These are phyloP conservation scores for Lathronympha strigana DNA, from an alignment of 2,888 invertebrate species.

Conservation along the genomic window DNA sequence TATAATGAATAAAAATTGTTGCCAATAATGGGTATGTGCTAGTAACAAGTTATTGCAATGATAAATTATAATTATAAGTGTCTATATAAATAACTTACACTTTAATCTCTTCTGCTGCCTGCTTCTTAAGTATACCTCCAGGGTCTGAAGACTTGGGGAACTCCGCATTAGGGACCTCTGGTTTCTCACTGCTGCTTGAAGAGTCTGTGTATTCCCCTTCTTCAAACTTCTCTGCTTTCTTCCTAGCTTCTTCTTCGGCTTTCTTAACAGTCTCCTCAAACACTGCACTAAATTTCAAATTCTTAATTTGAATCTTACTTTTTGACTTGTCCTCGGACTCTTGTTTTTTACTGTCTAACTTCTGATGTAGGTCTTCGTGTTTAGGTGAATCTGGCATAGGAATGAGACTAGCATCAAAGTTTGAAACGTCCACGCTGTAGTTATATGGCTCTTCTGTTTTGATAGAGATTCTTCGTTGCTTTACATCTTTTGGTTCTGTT, in stretches of 20 bases:
- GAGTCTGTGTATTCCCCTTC: conserved; percentile 86
- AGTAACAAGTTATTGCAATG: too few species aligned
- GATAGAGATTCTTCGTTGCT: conserved; percentile 50
- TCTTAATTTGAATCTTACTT: conserved; percentile 87
- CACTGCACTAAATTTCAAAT: conserved; percentile 87
- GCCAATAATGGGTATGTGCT: too few species aligned
- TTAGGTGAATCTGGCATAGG: conserved; percentile 76
- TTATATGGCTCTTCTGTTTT: conserved; percentile 56
- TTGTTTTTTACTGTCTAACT: conserved; percentile 60
- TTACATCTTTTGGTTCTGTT: conserved; percentile 49
- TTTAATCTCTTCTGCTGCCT: conserved; percentile 80
- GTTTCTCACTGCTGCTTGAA: conserved; percentile 68
- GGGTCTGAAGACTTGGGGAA: conserved; percentile 78
- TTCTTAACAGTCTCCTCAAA: conserved; percentile 87
- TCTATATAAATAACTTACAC: conserved; percentile 60
- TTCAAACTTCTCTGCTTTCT: conserved; percentile 85
- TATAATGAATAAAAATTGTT: too few species aligned
- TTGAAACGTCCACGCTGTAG: conserved; percentile 48
- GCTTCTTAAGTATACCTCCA: conserved; percentile 75
- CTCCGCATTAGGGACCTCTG: conserved; percentile 68
- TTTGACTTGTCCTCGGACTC: conserved; percentile 74
- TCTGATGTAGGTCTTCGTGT: conserved; percentile 59
- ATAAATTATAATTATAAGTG: too few species aligned
- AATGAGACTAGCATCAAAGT: conserved; percentile 65
- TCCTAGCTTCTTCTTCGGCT: conserved; percentile 85